Base-by-base conservation (phyloP, 2,113 vertebrate species). In the Mobula birostris region DNA sequence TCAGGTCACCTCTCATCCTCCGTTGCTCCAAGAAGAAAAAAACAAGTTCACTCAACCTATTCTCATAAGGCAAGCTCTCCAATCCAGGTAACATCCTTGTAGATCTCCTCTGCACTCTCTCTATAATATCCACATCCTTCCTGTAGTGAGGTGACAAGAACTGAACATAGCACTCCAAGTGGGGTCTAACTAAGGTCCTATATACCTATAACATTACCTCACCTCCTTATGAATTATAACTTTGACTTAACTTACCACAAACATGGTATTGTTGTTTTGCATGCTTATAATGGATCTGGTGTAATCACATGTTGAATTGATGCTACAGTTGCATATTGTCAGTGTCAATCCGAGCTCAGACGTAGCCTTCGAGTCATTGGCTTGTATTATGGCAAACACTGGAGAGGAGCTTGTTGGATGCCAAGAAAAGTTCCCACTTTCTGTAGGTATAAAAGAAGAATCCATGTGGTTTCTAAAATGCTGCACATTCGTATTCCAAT, bases 281-380 rank as follows among this genome's bases (percentile, higher is more conserved):
- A 76, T 90, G 36, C 19, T 74, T 36, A 78, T 4, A 36, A 56
- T 36, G 19, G 91, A 56, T 74, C 68, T 74, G 17, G 94, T 76
- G 94, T 94, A 95, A 7, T 94, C n/a, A 40, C 95, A 95, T 32
- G 48, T 95, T 56, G 94, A 94, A 80, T 95, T 93, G 83, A 94
- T 94, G 87, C 94, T 95, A n/a, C 95, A 95, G 85, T 95, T 95
- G 66, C 95, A 95, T 56, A 95, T 76, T 6, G 48, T 94, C 76
- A 95, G 68, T 7, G 93, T 95, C 56, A 95, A 70, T 14, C 66
- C 56, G 32, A 95, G n/a, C 11, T 58, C 68, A 94, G 95, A 87
- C 14, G 78, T 29, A 29, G 85, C 76, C 74, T 94, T 95, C 6
- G 94, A 94, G 88, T 95, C 88, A 94, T 94, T 95, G 1, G 95